Evolutionary conservation across 1,140 invertebrate genomes (phyloP).

Genomic region (Episyrphus balteatus): DNA sequence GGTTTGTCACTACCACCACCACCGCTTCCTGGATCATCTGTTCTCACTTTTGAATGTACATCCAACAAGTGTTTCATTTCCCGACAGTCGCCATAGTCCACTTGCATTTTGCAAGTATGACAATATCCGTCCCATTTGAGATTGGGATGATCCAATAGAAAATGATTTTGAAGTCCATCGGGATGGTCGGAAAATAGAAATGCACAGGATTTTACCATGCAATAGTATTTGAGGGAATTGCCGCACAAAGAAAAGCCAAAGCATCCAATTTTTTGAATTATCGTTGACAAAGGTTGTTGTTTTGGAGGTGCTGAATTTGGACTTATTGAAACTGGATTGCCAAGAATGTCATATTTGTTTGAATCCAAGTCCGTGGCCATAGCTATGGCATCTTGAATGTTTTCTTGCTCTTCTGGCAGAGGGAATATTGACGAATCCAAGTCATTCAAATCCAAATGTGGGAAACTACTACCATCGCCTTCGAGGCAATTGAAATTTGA

Average conservation of each 20-base stretch:
- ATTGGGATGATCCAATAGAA: conserved; percentile 14
- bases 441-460: not conserved
- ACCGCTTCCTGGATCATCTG: conserved; percentile 30
- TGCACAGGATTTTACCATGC: conserved; percentile 10
- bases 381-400: conserved; percentile 6
- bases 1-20: conserved; percentile 1
- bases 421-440: not conserved
- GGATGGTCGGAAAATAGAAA: conserved; percentile 21
- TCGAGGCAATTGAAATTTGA: conserved; percentile 1
- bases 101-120: conserved; percentile 5
- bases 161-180: conserved; percentile 20
- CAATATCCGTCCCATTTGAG: conserved; percentile 20
- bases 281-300: no score
- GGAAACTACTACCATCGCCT: not conserved
- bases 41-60: conserved; percentile 5
- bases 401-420: not conserved
- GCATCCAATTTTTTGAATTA: no score
- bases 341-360: not conserved
- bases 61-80: conserved; percentile 10
- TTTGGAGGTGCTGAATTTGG: no score
- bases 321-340: no score
- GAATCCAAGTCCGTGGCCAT: not conserved
- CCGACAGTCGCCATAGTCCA: not conserved
- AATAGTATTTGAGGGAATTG: conserved; percentile 10
- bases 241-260: no score